Evolutionary conservation across 2,113 vertebrate genomes (phyloP), one percentile per base, ranked within the genome.

Genomic region (Chloropsis hardwickii): DNA sequence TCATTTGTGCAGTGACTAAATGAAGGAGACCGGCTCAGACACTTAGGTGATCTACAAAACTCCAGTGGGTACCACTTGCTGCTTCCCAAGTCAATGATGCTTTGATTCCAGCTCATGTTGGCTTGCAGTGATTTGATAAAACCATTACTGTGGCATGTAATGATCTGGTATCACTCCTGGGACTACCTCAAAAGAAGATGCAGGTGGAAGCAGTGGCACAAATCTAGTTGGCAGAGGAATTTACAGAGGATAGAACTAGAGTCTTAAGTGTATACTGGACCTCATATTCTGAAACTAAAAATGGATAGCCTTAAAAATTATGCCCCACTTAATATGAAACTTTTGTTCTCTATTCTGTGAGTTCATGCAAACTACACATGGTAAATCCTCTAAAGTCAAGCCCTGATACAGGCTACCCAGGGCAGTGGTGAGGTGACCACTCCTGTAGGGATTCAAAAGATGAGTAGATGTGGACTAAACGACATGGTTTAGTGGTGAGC

Each of bases 261-360:
- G 29, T 81, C 65, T 84, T 84, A 92, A 77, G 12, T 65, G 28
- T 22, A 45, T 73, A 19, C 44, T 37, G 48, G 77, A 40, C 57
- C 74, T 87, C 57, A 57, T 76, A 71, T 80, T 87, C 90, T 90
- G 58, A 77, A 70, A 78, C 47, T 33, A 91, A 78, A 50, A 54
- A 66, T 80, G 58, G 69, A 77, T 82, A 71, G 84, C 72, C 69
- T 84, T 92, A 85, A 94, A 95, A 91, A 87, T 84, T 87, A 78
- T 31, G 14, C 35, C 27, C 31, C 23, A 23, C 54, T 85, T 89
- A 72, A 48, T 42, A 24, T 23, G 25, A 71, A 76, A 74, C 67
- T 94, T 93, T n/a, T 37, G 28, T 78, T 90, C 70, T 92, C 18
- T 7, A 2, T 86, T 94, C 66, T 79, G 62, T 50, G 21, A 85